Conservation (phyloP, 2,797 vertebrate genomes). For the Okamejei kenojei region DNA sequence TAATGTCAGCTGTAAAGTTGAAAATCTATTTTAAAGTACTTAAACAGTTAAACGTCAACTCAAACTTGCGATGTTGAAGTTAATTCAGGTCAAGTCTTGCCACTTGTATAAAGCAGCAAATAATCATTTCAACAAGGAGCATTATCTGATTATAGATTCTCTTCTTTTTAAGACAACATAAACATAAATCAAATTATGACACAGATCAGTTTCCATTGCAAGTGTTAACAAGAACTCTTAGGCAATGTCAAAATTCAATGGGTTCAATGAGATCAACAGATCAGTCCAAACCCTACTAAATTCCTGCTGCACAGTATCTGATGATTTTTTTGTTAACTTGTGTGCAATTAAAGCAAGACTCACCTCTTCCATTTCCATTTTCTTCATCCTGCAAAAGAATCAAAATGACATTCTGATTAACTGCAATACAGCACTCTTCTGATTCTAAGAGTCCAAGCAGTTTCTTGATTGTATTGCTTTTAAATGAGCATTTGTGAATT, state of each 20-base stretch:
- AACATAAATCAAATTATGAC: neutral
- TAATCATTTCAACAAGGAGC: neutral
- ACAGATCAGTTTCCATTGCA: neutral
- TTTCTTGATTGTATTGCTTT: neutral
- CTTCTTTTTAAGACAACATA: neutral
- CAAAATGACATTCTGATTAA: conserved; percentile 34
- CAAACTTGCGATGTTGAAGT: neutral
- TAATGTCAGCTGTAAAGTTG: neutral
- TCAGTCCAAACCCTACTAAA: neutral
- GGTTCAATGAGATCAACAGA: neutral
- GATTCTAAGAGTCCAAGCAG: neutral
- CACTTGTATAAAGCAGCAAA: neutral
- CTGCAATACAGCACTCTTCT: neutral
- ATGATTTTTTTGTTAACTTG: neutral
- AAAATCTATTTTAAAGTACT: neutral
- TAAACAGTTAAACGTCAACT: neutral
- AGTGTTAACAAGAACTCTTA: neutral
- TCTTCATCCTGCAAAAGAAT: conserved; percentile 59
- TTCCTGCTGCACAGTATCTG: neutral
- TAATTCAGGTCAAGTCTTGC: neutral
- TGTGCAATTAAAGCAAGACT: neutral
- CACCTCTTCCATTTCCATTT: conserved; percentile 64
- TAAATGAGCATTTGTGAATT: neutral
- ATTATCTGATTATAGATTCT: neutral
- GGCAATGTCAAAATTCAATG: neutral